Evolutionary conservation across 2,797 vertebrate genomes (phyloP).

Genomic region (Graptemys geographica): DNA sequence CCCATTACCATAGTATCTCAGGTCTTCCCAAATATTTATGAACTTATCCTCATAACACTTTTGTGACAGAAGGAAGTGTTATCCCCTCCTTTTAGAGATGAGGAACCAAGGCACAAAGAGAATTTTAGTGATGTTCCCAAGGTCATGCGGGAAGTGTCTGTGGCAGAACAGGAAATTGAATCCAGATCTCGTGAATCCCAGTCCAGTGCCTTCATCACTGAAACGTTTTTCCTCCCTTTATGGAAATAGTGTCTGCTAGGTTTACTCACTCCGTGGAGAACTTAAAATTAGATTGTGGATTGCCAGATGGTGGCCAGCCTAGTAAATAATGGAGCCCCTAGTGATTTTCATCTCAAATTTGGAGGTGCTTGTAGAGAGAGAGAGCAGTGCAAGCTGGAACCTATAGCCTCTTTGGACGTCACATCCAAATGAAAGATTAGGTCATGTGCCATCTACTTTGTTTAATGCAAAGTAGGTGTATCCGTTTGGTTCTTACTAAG

Average conservation of each 20-base stretch:
- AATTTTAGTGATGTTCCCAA: neutral
- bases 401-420: neutral
- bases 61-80: neutral
- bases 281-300: neutral
- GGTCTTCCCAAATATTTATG: neutral
- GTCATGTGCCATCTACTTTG: neutral
- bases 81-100: neutral
- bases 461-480: neutral
- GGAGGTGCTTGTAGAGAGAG: neutral
- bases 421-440: neutral
- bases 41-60: neutral
- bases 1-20: neutral
- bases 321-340: neutral
- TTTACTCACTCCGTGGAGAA: neutral
- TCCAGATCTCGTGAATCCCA: neutral
- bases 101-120: neutral
- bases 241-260: neutral
- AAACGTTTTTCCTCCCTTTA: neutral
- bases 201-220: neutral
- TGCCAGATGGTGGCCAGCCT: neutral
- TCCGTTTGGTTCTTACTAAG: neutral
- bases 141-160: neutral
- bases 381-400: neutral
- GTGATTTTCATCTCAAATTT: neutral
- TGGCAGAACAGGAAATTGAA: neutral